Evolutionary conservation across 37 sponge, comb jelly and placozoan species (phyloP).

Genomic region (Haliclona indistincta): DNA sequence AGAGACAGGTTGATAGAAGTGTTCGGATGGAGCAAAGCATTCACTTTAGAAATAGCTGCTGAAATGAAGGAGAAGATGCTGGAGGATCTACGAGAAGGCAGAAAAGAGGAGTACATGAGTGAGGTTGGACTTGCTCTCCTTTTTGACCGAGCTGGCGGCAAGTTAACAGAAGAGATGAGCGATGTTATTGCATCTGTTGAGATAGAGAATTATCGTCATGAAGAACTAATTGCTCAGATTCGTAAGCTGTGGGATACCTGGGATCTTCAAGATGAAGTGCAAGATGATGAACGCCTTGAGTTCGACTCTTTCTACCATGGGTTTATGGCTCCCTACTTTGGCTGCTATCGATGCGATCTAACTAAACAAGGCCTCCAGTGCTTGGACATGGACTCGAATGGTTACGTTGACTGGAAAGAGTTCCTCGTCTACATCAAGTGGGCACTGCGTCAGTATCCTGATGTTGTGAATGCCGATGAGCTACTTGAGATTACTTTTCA

Average conservation of each 20-base stretch:
- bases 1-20: slow-evolving; percentile 43
- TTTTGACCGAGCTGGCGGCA: slow-evolving; percentile 83
- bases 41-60: slow-evolving; percentile 49
- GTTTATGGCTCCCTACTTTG: slow-evolving; percentile 90
- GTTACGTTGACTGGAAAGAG: slow-evolving; percentile 84
- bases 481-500: slow-evolving; percentile 59
- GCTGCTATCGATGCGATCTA: slow-evolving; percentile 76
- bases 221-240: slow-evolving; percentile 59
- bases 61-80: slow-evolving; percentile 79
- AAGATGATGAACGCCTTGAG: slow-evolving; percentile 52
- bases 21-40: slow-evolving; percentile 62
- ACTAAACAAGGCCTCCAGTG: slow-evolving; percentile 64
- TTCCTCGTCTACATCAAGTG: slow-evolving; percentile 82
- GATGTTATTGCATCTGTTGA: slow-evolving; percentile 47
- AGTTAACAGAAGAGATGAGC: slow-evolving; percentile 58
- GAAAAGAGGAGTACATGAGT: slow-evolving; percentile 92
- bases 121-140: slow-evolving; percentile 58
- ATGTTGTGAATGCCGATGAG: slow-evolving; percentile 41
- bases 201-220: slow-evolving; percentile 20
- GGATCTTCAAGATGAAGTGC: slow-evolving; percentile 52
- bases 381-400: slow-evolving; percentile 84
- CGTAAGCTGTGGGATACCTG: slow-evolving; percentile 68
- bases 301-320: slow-evolving; percentile 85
- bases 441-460: slow-evolving; percentile 82
- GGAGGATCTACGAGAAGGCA: slow-evolving; percentile 47